A percentile compares a stretch with the other conserved stretches of the same genome.
These are phyloP conservation scores for Melanophora roralis DNA, from an alignment of 2,888 invertebrate genomes.

Conservation along the genomic window DNA sequence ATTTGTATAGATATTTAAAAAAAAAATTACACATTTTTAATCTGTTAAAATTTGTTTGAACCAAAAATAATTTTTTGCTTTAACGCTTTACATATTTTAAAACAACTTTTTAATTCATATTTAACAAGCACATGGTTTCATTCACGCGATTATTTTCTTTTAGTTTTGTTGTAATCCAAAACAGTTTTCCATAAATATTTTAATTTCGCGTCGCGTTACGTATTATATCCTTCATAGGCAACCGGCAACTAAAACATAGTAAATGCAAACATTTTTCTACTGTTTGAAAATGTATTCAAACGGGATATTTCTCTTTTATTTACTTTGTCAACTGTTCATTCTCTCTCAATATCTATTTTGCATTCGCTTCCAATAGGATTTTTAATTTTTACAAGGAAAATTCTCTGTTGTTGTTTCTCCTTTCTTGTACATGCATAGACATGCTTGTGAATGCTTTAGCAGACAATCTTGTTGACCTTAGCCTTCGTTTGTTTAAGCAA, in stretches of 20 bases:
- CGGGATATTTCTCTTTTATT: constrained; percentile 33
- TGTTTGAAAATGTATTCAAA: not conserved
- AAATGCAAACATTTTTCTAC: constrained; percentile 6
- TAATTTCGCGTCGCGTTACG: not conserved
- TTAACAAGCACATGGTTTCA: too few relatives aligned
- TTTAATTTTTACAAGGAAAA: not conserved
- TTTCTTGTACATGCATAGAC: not conserved
- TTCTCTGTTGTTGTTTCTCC: constrained; percentile 59
- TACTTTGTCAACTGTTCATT: not conserved
- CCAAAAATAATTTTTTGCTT: too few relatives aligned
- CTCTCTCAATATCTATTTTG: not conserved
- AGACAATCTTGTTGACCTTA: constrained; percentile 57
- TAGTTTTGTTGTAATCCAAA: not conserved
- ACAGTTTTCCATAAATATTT: not conserved
- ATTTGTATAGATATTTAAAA: too few relatives aligned
- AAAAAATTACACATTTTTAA: too few relatives aligned
- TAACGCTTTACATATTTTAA: too few relatives aligned
- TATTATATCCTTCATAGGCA: constrained; percentile 41
- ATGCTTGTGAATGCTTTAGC: not conserved
- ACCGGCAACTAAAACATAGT: constrained; percentile 54
- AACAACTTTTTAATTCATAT: too few relatives aligned
- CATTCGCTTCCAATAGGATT: constrained; percentile 36
- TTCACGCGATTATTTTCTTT: too few relatives aligned
- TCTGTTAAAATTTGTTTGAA: too few relatives aligned
- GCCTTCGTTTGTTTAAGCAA: constrained; percentile 44